These are phyloP conservation scores for Acromyrmex echinatior DNA, from an alignment of 1,140 invertebrate species.

Conservation along the genomic window DNA sequence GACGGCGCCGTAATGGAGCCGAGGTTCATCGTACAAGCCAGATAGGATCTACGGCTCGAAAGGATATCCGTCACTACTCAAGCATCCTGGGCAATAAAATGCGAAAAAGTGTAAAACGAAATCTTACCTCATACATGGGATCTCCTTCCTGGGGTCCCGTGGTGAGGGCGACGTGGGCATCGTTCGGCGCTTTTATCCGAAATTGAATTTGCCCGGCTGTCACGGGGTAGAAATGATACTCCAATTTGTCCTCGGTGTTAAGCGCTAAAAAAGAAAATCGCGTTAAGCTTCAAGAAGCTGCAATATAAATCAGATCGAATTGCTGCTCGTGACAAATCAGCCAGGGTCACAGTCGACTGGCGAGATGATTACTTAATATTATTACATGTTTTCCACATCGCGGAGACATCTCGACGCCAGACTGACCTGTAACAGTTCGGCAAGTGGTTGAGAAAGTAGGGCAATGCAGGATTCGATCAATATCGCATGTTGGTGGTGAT, in stretches of 20 bases:
- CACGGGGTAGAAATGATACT: conserved; percentile 93
- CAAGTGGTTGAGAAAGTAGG: conserved; percentile 63
- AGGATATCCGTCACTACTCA: background rate
- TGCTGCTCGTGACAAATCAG: background rate
- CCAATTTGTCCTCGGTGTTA: conserved; percentile 92
- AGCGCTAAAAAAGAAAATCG: conserved; percentile 88
- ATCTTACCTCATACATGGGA: conserved; percentile 91
- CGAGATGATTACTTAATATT: background rate
- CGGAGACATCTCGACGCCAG: conserved; percentile 44
- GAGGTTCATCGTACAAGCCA: background rate
- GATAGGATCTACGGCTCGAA: conserved; percentile 6
- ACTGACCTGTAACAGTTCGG: background rate
- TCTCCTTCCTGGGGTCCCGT: conserved; percentile 89
- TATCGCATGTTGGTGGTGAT: conserved; percentile 17
- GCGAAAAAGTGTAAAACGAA: background rate
- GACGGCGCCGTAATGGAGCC: background rate
- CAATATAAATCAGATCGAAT: background rate
- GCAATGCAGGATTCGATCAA: conserved; percentile 69
- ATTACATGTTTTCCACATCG: background rate
- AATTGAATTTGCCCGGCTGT: conserved; percentile 90
- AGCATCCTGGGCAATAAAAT: background rate
- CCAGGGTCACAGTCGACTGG: background rate
- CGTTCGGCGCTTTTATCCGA: conserved; percentile 91
- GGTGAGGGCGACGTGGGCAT: conserved; percentile 93
- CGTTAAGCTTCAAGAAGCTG: background rate